Conservation (phyloP, 2,888 invertebrate species). For the Nemotelus nigrinus region DNA sequence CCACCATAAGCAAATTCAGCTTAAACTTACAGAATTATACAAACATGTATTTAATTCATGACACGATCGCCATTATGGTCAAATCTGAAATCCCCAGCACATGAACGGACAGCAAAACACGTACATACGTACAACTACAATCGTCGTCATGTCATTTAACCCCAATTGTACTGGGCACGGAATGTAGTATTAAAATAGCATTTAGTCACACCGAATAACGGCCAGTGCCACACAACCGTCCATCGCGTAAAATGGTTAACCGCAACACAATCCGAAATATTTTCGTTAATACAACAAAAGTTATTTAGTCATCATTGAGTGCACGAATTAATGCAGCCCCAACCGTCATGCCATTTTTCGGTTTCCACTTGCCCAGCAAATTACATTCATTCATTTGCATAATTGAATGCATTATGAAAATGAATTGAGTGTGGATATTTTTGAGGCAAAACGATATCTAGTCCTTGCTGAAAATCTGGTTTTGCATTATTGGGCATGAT, state of each 20-base stretch:
- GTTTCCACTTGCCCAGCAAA: not conserved
- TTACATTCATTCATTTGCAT: constrained; percentile 18
- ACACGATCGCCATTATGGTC: too few relatives aligned
- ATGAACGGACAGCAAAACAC: too few relatives aligned
- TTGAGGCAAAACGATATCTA: too few relatives aligned
- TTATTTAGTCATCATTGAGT: constrained; percentile 15
- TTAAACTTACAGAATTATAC: too few relatives aligned
- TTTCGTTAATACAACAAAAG: constrained; percentile 20
- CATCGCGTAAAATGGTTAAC: not conserved
- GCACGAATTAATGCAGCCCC: constrained; percentile 12
- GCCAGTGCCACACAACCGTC: not conserved
- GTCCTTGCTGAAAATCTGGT: too few relatives aligned
- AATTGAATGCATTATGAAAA: not conserved
- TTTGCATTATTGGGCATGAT: too few relatives aligned
- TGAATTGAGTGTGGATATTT: too few relatives aligned
- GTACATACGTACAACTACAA: too few relatives aligned
- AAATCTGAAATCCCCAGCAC: too few relatives aligned
- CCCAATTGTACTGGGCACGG: not conserved
- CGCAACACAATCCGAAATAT: constrained; percentile 20
- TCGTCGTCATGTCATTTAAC: not conserved
- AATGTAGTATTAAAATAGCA: constrained; percentile 8
- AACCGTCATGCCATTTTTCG: not conserved
- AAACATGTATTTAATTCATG: too few relatives aligned
- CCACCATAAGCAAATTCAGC: too few relatives aligned
- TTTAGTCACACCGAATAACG: not conserved